These are phyloP conservation scores for Chiridota heheva DNA, from an alignment of 35 echinoderm and acorn worm genomes.

Conservation along the genomic window DNA sequence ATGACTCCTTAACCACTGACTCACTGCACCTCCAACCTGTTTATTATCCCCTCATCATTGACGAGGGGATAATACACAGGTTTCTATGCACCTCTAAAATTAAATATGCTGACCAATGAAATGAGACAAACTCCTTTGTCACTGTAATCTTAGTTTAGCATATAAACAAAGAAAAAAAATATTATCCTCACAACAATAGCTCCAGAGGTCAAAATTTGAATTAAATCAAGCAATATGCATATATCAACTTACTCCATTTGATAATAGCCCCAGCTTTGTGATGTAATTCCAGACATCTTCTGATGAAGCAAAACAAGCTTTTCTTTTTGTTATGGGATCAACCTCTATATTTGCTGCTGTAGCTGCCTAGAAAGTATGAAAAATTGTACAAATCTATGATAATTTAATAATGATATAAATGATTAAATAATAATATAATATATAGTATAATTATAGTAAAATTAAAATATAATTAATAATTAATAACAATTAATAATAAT, in stretches of 20 bases:
- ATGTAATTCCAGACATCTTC: constrained; percentile 97
- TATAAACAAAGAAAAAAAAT: not conserved
- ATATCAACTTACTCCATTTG: constrained; percentile 21
- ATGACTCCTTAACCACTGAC: no score
- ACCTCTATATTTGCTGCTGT: constrained; percentile 39
- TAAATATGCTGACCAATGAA: no score
- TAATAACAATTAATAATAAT: no score
- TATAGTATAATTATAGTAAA: not conserved
- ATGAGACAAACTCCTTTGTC: no score
- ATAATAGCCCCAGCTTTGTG: constrained; percentile 59
- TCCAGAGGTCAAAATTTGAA: no score
- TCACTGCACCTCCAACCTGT: no score
- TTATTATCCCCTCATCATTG: no score
- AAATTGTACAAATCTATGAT: no score
- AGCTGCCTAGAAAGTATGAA: constrained; percentile 41
- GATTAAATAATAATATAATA: not conserved
- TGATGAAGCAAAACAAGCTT: constrained; percentile 67
- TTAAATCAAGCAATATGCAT: not conserved
- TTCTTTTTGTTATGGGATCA: constrained; percentile 71
- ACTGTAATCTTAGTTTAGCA: no score
- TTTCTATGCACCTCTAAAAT: no score
- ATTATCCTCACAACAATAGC: not conserved
- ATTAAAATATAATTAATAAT: constrained; percentile 1
- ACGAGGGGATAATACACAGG: no score
- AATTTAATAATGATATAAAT: not conserved